These are phyloP conservation scores for Pomacea maculata DNA, from an alignment of 1,140 invertebrate genomes.

Conservation along the genomic window DNA sequence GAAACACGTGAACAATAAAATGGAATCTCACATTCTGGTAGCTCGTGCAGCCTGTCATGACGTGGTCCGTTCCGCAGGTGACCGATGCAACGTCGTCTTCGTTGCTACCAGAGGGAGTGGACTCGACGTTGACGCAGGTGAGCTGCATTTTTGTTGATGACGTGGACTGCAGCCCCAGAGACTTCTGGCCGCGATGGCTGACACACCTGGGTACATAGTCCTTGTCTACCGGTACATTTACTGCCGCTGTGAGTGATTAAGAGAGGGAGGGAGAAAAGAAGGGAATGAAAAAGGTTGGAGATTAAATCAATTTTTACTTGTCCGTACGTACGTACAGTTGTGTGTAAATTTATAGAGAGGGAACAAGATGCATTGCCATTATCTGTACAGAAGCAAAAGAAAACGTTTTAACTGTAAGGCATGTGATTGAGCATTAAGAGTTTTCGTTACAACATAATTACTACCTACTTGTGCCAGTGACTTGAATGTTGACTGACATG, in stretches of 20 bases:
- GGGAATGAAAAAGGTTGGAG: no score
- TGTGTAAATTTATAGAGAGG: no score
- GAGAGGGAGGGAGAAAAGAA: no score
- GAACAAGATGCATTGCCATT: no score
- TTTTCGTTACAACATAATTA: no score
- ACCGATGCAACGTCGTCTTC: not conserved
- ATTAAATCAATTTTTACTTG: no score
- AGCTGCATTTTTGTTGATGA: not conserved
- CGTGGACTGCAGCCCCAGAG: not conserved
- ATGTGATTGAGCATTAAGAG: no score
- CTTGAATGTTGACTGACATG: constrained; percentile 9
- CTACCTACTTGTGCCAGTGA: constrained; percentile 13
- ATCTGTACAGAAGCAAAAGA: no score
- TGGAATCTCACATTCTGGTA: constrained; percentile 4
- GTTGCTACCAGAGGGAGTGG: not conserved
- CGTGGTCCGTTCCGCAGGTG: not conserved
- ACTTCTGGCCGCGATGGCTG: not conserved
- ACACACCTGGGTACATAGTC: not conserved
- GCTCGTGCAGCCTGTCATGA: constrained; percentile 16
- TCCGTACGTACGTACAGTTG: no score
- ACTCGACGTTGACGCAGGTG: not conserved
- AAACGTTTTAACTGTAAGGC: no score
- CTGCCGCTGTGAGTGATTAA: not conserved
- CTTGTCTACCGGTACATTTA: not conserved
- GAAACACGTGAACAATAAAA: not conserved